These are phyloP conservation scores for Epiblema foenella DNA, from an alignment of 2,888 invertebrate genomes.

Conservation along the genomic window DNA sequence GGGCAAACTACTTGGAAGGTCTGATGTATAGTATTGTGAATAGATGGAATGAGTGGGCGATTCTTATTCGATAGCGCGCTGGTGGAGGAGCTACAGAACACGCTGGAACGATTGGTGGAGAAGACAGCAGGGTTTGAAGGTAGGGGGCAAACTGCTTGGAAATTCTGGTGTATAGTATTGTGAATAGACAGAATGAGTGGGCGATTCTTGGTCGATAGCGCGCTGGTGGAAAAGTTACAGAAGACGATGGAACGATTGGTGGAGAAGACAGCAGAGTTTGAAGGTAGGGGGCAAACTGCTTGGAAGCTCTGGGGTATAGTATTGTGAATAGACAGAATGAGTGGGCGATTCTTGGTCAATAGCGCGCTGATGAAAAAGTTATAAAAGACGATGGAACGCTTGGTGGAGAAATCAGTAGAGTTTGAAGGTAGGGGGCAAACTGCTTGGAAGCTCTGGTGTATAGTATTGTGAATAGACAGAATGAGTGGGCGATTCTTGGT, in stretches of 20 bases:
- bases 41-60: conserved; percentile 64
- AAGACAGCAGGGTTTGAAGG: conserved; percentile 68
- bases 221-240: conserved; percentile 82
- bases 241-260: conserved; percentile 65
- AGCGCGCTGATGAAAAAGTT: conserved; percentile 84
- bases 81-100: conserved; percentile 79
- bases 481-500: conserved; percentile 84
- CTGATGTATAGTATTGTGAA: conserved; percentile 85
- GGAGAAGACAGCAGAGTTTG: conserved; percentile 60
- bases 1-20: background rate
- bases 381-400: conserved; percentile 65
- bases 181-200: conserved; percentile 76
- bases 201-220: conserved; percentile 86
- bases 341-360: too few species aligned
- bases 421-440: conserved; percentile 66
- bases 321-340: too few species aligned
- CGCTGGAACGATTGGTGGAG: conserved; percentile 60
- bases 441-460: conserved; percentile 68
- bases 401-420: conserved; percentile 58
- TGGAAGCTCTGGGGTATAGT: conserved; percentile 63
- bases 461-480: conserved; percentile 75
- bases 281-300: conserved; percentile 83
- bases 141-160: conserved; percentile 79
- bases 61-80: conserved; percentile 88
- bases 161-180: conserved; percentile 82